Evolutionary conservation across 2,797 vertebrate genomes (phyloP), one percentile per base, ranked within the genome.

Genomic region (Poliocrania exsul): DNA sequence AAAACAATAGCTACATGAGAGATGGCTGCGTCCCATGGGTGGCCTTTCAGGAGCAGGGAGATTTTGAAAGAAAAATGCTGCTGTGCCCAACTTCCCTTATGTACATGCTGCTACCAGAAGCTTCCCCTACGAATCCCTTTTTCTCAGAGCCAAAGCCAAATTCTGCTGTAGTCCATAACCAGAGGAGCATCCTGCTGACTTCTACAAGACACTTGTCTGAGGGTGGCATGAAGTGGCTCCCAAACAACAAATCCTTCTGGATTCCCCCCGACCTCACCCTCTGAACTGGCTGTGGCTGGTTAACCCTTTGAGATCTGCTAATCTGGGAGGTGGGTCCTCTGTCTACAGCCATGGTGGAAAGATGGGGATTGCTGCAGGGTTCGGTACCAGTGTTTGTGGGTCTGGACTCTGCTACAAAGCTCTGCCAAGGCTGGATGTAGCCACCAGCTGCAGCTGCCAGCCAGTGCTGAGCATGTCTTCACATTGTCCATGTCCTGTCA

Each of bases 1-100:
- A 25, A 91, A 92, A 95, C 97, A 95, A 95, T 95, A 97, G 96
- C 95, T 92, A 65, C 97, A 80, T 61, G 87, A 89, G 95, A 81
- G 86, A 96, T 95, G 97, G 96, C 91, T 82, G 93, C 4, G 54
- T 96, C 96, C 93, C 91, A 96, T 87, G 95, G 97, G 97, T 96
- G 92, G 96, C 90, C 95, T 96, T 95, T 93, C 91, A 90, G 93
- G 91, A 96, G 89, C 92, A 81, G 88, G 88, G 94, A 91, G 93
- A 88, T 94, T 95, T 92, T 72, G 92, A 92, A 94, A 94, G 80
- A 81, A 84, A 91, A 90, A 58, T 46, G 82, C 82, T 90, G 88
- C 90, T 94, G 85, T 95, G 88, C 93, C 90, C 94, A 88, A 15
- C 82, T 91, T 88, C 77, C 47, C 95, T 84, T 23, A 35, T 94